Conservation (phyloP, 2,888 invertebrate genomes). For the Gerris lacustris region DNA sequence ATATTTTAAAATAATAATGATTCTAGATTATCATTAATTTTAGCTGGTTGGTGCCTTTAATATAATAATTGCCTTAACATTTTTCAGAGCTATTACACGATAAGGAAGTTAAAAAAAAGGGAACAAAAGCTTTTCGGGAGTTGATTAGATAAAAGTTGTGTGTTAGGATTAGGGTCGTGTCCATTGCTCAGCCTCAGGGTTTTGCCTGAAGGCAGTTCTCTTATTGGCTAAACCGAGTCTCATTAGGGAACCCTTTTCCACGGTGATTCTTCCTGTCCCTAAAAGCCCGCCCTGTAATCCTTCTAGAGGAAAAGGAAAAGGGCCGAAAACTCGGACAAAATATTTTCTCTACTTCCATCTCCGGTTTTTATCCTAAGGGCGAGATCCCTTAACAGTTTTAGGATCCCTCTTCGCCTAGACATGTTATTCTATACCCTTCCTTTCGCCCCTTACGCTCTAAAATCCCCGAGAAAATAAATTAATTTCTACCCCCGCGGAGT, state of each 20-base stretch:
- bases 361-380: background rate
- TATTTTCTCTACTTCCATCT: background rate
- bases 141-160: too few species aligned
- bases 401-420: background rate
- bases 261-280: background rate
- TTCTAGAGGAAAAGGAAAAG: too few species aligned
- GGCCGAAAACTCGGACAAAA: too few species aligned
- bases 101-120: too few species aligned
- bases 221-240: background rate
- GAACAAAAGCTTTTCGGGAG: too few species aligned
- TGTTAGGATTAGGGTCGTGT: too few species aligned
- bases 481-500: background rate
- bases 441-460: background rate
- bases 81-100: too few species aligned
- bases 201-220: background rate
- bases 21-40: too few species aligned
- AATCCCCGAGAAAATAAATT: slow-evolving; percentile 1
- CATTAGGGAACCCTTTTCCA: background rate
- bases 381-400: background rate
- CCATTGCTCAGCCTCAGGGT: too few species aligned
- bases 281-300: background rate
- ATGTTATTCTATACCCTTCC: slow-evolving; percentile 1
- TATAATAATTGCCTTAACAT: too few species aligned
- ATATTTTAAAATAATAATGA: too few species aligned
- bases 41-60: too few species aligned